Conservation (phyloP, 2,888 invertebrate genomes). For the Serripes groenlandicus region DNA sequence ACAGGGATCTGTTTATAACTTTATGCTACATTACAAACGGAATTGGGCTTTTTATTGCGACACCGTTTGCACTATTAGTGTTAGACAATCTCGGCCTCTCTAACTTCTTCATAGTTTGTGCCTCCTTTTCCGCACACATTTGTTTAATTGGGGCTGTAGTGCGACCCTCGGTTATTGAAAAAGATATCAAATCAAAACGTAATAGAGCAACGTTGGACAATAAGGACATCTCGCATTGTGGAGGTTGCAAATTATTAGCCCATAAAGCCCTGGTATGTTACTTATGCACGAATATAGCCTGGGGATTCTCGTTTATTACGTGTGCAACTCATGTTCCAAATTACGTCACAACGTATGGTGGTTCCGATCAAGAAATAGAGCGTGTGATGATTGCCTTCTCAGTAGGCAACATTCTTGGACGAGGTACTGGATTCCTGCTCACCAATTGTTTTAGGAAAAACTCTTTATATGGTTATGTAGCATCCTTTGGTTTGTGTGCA, state of each 20-base stretch:
- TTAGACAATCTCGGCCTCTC: not conserved
- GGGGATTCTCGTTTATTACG: not conserved
- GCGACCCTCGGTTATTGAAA: not conserved
- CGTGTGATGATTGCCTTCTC: not conserved
- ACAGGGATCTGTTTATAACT: not conserved
- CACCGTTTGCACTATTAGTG: not conserved
- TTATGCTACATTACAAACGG: not conserved
- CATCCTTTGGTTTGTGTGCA: not conserved
- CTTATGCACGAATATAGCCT: not conserved
- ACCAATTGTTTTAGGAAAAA: not conserved
- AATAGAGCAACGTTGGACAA: not conserved
- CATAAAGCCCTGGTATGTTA: not conserved
- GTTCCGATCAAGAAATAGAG: not conserved
- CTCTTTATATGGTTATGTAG: not conserved
- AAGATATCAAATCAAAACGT: not conserved
- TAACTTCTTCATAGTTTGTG: not conserved
- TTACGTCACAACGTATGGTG: not conserved
- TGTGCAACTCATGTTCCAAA: not conserved
- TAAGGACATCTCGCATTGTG: not conserved
- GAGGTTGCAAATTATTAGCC: not conserved
- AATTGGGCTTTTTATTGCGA: not conserved
- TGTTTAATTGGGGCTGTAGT: not conserved
- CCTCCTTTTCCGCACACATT: not conserved
- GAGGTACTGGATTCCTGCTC: not conserved
- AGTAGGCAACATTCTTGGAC: not conserved